Base-by-base conservation (phyloP, 2,888 invertebrate genomes). In the Pammene fasciana region DNA sequence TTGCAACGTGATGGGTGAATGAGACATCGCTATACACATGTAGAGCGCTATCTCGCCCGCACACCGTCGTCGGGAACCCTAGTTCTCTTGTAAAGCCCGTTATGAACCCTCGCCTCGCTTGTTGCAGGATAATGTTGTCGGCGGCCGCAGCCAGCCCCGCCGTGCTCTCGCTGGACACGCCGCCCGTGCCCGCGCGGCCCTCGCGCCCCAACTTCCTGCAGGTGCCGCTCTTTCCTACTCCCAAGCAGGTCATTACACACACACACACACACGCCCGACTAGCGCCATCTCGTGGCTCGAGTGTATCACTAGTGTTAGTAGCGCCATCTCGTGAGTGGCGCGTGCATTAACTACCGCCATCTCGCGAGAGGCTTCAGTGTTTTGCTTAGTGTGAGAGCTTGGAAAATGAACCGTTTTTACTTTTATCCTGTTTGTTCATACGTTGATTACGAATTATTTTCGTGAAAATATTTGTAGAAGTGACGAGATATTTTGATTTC, bases 191-290 rank as follows among this genome's bases (percentile, higher is more conserved):
- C 66, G 74, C 80, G 71, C 86, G 91, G 38, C 95, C 95, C 73
- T 94, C 93, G 84, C 92, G 97, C 79, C 97, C 97, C 74, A 96
- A 94, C 85, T 95, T 96, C 73, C 90, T 97, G 68, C 94, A 95
- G 78, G 95, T 96, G 75, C 94, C 94, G 72, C 90, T 94, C 71
- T 94, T 92, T 57, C 86, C 94, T 73, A 92, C 90, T 55, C 92
- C 92, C 41, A 90, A 93, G 65, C 93, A 93, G 87, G 91, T 92
- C 77, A 74, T 26, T 54, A 48, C 26, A 26, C 26, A 26, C 26
- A 26, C 26, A 26, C 26, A 26, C 26, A 26, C 26, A 26, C 57
- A 50, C 52, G 34, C 64, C 55, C 67, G 10, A 43, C 54, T 54
- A 54, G 54, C 54, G 54, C 54, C 34, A 54, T 54, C 54, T 54